Base-by-base conservation (phyloP, 2,113 vertebrate genomes). In the Thryonomys swinderianus region DNA sequence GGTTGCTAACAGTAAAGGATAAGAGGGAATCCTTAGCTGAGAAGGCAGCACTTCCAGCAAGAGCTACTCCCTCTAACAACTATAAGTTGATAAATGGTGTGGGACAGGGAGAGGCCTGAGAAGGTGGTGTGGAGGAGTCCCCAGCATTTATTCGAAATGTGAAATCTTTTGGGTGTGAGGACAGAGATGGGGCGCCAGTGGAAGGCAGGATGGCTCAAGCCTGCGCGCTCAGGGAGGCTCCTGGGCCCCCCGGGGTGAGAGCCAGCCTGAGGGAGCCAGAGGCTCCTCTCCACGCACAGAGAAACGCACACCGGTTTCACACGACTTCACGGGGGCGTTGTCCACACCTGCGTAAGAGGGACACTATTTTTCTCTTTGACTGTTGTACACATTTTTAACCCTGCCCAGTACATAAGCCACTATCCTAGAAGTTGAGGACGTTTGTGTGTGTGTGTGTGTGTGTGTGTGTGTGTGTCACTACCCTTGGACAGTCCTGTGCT, bases 401-500 rank as follows among this genome's bases (percentile, higher is more conserved):
- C 96, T 98, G 93, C n/a, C 51, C 88, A 96, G 21, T 93, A 88
- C 17, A 85, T 8, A 25, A 97, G 71, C 18, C 62, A 94, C 57
- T 94, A 55, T 21, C 34, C 16, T 80, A 59, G 71, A n/a, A 78
- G 30, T 92, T 82, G 40, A 7, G 25, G 69, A 80, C 57, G 42
- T 23, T 14, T n/a, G 9, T 23, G 7, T 51, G 40, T 20, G 0
- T 51, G 32, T 23, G 4, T 30, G 17, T 51, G 21, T 23, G 11
- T 30, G 4, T 62, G 14, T 12, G 16, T 34, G 18, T 57, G n/a
- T 34, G 25, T 98, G 95, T 95, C 97, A 97, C 95, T 98, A 94
- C 91, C 79, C 97, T 97, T 86, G 80, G 86, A 97, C 93, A 98
- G 61, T 96, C 66, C 96, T 67, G 96, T 91, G 96, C 76, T 97